These are phyloP conservation scores for Triops cancriformis DNA, from an alignment of 1,140 invertebrate genomes.

Conservation along the genomic window DNA sequence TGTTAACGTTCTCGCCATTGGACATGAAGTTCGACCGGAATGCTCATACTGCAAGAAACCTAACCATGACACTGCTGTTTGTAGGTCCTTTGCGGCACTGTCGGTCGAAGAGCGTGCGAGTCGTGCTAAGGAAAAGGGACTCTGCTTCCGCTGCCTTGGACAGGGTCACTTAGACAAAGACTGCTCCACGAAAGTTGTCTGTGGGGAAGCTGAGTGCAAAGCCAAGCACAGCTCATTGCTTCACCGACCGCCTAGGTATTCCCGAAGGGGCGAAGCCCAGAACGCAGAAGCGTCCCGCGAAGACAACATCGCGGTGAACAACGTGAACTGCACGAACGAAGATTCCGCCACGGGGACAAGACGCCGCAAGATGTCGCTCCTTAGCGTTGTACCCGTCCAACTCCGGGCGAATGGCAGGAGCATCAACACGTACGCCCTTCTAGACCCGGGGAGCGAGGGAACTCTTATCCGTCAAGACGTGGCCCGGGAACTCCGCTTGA, in stretches of 20 bases:
- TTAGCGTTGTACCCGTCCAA: too few relatives aligned
- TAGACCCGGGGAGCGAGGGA: too few relatives aligned
- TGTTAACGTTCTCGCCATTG: neutral
- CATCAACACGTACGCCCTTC: too few relatives aligned
- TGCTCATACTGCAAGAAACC: too few relatives aligned
- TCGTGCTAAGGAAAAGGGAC: neutral
- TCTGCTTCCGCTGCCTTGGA: neutral
- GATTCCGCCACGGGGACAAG: too few relatives aligned
- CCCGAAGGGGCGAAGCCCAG: neutral
- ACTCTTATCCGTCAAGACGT: too few relatives aligned
- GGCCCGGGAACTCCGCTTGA: too few relatives aligned
- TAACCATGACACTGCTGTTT: too few relatives aligned
- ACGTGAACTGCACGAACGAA: too few relatives aligned
- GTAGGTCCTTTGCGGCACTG: neutral
- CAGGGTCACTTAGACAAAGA: neutral
- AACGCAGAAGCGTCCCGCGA: neutral
- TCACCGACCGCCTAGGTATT: neutral
- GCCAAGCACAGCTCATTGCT: neutral
- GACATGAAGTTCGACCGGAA: neutral
- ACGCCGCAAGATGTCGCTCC: too few relatives aligned
- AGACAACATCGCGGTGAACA: too few relatives aligned
- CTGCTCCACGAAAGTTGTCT: neutral
- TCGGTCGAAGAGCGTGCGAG: neutral
- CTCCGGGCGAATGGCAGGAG: too few relatives aligned
- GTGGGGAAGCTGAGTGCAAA: conserved; percentile 5